phyloP scores from a whole-genome alignment of 2,113 vertebrate genomes.

The Petromus typicus region DNA sequence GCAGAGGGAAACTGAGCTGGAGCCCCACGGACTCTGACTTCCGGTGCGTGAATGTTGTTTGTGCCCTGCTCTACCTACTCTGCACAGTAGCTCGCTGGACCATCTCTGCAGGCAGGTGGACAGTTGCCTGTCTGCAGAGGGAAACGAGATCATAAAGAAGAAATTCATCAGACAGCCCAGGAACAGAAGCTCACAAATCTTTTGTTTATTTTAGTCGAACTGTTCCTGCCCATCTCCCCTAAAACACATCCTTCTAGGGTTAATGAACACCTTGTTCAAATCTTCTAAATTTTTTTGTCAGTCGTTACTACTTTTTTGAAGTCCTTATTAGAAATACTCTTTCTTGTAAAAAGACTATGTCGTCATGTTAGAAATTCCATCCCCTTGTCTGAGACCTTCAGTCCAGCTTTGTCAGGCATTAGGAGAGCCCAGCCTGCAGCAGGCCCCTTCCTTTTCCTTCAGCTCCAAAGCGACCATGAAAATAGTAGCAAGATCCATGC shows the following conservation, averaged over 20 bases:
- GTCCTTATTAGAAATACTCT: slow-evolving; percentile 21
- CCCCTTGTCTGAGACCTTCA: background rate
- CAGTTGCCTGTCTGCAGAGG: background rate
- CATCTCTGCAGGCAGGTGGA: background rate
- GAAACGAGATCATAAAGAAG: background rate
- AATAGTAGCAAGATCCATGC: background rate
- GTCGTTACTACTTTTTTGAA: slow-evolving; percentile 45
- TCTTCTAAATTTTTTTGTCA: slow-evolving; percentile 18
- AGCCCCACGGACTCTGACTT: background rate
- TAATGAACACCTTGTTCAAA: slow-evolving; percentile 44
- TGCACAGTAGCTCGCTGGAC: background rate
- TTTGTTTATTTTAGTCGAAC: slow-evolving; percentile 54
- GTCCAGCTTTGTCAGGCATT: background rate
- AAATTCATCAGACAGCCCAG: slow-evolving; percentile 48
- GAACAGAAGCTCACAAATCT: slow-evolving; percentile 18
- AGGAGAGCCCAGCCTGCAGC: background rate
- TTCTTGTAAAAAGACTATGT: background rate
- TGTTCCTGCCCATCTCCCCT: background rate
- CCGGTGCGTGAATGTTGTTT: background rate
- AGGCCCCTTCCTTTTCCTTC: background rate
- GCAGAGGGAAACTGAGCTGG: slow-evolving; percentile 11
- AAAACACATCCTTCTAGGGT: background rate
- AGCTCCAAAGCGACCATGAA: background rate
- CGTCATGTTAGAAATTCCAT: background rate
- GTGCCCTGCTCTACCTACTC: background rate